A percentile compares a stretch with the other conserved stretches of the same genome.
These are phyloP conservation scores for Oceanodroma tethys DNA, from an alignment of 2,113 vertebrate species.

Conservation along the genomic window DNA sequence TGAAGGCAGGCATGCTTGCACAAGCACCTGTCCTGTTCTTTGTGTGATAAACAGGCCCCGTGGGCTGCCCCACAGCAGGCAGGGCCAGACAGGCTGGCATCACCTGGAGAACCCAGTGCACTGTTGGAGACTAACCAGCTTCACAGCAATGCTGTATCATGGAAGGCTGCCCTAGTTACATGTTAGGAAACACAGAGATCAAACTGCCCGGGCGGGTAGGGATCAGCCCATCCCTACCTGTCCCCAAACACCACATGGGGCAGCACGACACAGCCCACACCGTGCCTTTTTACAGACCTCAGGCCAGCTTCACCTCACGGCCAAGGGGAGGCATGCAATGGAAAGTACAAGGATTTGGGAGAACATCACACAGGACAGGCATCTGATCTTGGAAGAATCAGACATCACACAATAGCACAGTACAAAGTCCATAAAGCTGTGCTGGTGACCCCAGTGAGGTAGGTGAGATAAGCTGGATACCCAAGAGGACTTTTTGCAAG, in stretches of 20 bases:
- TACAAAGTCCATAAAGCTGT: background rate
- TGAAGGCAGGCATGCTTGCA: background rate
- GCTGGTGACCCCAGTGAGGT: background rate
- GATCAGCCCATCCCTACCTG: background rate
- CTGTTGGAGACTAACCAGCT: background rate
- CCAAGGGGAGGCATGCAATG: background rate
- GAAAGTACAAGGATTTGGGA: background rate
- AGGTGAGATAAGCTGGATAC: background rate
- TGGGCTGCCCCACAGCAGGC: background rate
- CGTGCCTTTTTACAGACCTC: background rate
- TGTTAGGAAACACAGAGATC: background rate
- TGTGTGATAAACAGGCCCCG: background rate
- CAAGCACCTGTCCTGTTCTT: background rate
- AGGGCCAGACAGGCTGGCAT: slow-evolving; percentile 63
- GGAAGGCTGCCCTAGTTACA: background rate
- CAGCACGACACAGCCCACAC: background rate
- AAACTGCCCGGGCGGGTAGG: background rate
- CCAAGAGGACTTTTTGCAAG: background rate
- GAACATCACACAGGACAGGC: background rate
- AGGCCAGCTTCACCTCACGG: background rate
- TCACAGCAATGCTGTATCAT: background rate
- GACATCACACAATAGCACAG: background rate
- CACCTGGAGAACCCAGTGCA: slow-evolving; percentile 76
- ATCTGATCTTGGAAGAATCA: background rate
- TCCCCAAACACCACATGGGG: background rate